Evolutionary conservation across 2,888 invertebrate genomes (phyloP).

Genomic region (Hofmannophila pseudospretella): DNA sequence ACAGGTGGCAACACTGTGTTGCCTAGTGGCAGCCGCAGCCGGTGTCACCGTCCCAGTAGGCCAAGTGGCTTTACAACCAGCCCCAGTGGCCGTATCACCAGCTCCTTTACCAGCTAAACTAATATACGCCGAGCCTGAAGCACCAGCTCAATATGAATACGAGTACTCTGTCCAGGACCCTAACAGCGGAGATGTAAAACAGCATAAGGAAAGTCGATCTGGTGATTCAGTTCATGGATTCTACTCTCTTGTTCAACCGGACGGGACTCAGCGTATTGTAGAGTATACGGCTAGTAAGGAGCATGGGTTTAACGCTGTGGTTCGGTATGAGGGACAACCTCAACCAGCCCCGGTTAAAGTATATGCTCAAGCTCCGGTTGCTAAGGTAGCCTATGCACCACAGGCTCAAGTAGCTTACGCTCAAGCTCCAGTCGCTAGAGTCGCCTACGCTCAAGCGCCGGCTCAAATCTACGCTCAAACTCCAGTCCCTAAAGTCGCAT

Average conservation of each 20-base stretch:
- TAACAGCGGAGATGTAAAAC: slow-evolving; percentile 64
- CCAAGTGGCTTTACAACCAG: slow-evolving; percentile 4
- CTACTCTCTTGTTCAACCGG: slow-evolving; percentile 70
- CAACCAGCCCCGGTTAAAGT: slow-evolving; percentile 24
- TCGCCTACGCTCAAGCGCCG: slow-evolving; percentile 2
- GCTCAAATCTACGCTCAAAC: slow-evolving; percentile 20
- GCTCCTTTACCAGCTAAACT: slow-evolving; percentile 34
- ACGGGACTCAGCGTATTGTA: slow-evolving; percentile 63
- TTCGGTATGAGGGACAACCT: slow-evolving; percentile 62
- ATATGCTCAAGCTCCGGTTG: slow-evolving; percentile 27
- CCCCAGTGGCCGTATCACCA: slow-evolving; percentile 27
- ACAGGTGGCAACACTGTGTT: slow-evolving; percentile 37
- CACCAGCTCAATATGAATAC: slow-evolving; percentile 63
- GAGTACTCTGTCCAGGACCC: slow-evolving; percentile 63
- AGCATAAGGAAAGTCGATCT: slow-evolving; percentile 61
- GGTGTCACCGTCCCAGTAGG: slow-evolving; percentile 30
- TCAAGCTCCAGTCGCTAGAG: slow-evolving; percentile 2
- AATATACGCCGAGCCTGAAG: slow-evolving; percentile 50
- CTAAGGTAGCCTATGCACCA: slow-evolving; percentile 22
- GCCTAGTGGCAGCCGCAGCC: slow-evolving; percentile 40
- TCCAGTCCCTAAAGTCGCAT: slow-evolving; percentile 19
- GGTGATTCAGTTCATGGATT: slow-evolving; percentile 65
- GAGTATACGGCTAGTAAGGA: slow-evolving; percentile 63
- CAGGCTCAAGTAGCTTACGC: slow-evolving; percentile 24
- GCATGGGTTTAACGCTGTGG: slow-evolving; percentile 66